Conservation (phyloP, 2,797 vertebrate genomes). For the Cyprinella venusta region DNA sequence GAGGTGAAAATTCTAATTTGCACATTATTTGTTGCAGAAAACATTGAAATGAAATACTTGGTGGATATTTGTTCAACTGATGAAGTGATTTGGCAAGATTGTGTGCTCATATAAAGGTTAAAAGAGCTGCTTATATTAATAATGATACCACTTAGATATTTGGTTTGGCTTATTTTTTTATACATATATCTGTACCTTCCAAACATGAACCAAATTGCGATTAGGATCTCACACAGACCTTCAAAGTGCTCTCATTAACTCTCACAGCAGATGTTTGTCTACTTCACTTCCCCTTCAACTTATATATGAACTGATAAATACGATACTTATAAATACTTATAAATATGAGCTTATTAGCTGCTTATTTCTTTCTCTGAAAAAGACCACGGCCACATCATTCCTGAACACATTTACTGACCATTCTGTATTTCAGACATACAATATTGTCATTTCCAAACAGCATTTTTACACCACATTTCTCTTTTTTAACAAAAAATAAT, state of each 20-base stretch:
- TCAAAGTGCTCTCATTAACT: constrained; percentile 61
- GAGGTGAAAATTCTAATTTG: too few relatives aligned
- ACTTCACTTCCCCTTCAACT: constrained; percentile 45
- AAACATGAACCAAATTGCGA: neutral
- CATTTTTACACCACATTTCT: constrained; percentile 67
- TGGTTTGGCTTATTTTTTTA: neutral
- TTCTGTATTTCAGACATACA: constrained; percentile 67
- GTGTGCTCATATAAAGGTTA: neutral
- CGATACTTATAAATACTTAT: too few relatives aligned
- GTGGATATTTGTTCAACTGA: neutral
- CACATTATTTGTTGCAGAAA: too few relatives aligned
- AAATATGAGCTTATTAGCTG: neutral
- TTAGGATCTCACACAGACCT: constrained; percentile 61
- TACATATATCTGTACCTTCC: neutral
- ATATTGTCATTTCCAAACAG: constrained; percentile 66
- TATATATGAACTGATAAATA: too few relatives aligned
- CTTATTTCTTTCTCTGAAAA: neutral
- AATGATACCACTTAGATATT: neutral
- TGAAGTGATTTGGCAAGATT: constrained; percentile 1
- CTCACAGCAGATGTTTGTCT: constrained; percentile 50
- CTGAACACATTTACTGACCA: constrained; percentile 55
- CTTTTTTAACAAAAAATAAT: constrained; percentile 65
- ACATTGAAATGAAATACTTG: neutral
- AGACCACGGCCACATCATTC: neutral
- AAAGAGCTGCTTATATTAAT: neutral